These are phyloP conservation scores for Coregonus sp. DNA, from an alignment of 2,797 vertebrate genomes.

Conservation along the genomic window DNA sequence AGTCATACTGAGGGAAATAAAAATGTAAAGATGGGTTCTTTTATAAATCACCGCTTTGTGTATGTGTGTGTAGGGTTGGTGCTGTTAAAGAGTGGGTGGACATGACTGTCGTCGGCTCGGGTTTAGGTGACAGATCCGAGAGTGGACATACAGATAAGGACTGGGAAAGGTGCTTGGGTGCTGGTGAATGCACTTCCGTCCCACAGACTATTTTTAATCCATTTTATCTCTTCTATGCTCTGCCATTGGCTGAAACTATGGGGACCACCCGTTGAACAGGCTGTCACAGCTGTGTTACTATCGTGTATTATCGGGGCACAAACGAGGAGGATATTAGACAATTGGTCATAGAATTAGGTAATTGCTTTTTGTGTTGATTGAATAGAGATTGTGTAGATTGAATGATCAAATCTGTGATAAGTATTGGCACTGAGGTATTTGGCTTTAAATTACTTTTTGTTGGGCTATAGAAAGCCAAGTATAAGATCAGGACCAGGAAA, in stretches of 20 bases:
- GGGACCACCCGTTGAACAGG: conserved; percentile 13
- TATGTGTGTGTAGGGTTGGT: conserved; percentile 6
- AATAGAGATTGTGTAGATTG: conserved; percentile 31
- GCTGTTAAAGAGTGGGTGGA: conserved; percentile 16
- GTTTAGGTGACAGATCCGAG: conserved; percentile 24
- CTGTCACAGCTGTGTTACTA: conserved; percentile 35
- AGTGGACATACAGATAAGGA: conserved; percentile 41
- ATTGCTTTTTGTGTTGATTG: conserved; percentile 30
- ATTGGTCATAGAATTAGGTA: conserved; percentile 50
- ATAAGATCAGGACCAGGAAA: not conserved
- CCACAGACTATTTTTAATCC: conserved; percentile 53
- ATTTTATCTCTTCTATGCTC: conserved; percentile 17
- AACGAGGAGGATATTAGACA: conserved; percentile 51
- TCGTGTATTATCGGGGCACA: conserved; percentile 43
- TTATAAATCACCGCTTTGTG: conserved; percentile 25
- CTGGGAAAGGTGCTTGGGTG: conserved; percentile 30
- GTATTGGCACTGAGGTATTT: conserved; percentile 20
- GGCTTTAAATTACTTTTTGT: conserved; percentile 1
- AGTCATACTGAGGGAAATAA: conserved; percentile 63
- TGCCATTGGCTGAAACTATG: conserved; percentile 40
- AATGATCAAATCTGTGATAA: conserved; percentile 36
- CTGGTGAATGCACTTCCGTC: conserved; percentile 43
- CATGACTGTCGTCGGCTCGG: not conserved
- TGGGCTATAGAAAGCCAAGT: not conserved
- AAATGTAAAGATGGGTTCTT: conserved; percentile 38